Conservation (phyloP, 2,113 vertebrate genomes). For the Gopherus flavomarginatus region DNA sequence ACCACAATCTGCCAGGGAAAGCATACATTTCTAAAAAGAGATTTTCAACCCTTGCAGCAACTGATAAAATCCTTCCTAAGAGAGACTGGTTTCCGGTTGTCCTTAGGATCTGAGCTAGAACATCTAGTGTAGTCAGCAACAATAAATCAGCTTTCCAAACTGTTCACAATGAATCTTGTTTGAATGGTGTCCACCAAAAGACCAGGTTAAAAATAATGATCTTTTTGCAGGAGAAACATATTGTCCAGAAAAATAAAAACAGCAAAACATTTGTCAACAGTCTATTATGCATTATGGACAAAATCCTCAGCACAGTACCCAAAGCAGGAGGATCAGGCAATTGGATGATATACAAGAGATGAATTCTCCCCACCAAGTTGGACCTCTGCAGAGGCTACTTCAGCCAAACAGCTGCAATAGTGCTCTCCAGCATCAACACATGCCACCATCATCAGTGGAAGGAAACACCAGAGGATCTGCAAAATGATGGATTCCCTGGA, state of each 20-base stretch:
- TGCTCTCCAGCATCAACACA: background rate
- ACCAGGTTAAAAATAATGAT: background rate
- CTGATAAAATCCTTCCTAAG: slow-evolving; percentile 13
- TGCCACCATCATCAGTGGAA: background rate
- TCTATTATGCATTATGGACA: background rate
- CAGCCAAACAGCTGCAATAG: background rate
- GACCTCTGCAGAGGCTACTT: background rate
- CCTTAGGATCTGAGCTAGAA: slow-evolving; percentile 22
- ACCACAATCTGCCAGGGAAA: background rate
- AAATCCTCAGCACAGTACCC: background rate
- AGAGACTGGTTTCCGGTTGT: slow-evolving; percentile 11
- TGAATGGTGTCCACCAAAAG: slow-evolving; percentile 13
- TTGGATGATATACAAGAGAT: background rate
- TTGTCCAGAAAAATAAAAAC: background rate
- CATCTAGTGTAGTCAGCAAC: background rate
- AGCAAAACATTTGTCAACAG: background rate
- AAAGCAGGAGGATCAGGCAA: background rate
- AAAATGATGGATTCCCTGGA: slow-evolving; percentile 1
- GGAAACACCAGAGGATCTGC: background rate
- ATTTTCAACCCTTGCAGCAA: background rate
- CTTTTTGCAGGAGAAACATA: background rate
- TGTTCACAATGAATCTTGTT: background rate
- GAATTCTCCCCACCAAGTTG: fast-evolving
- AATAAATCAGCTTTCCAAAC: background rate
- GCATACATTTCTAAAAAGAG: background rate